Percentiles rank a stretch among this genome's conserved stretches.
These are phyloP conservation scores for Rhamnusium bicolor DNA, from an alignment of 2,888 invertebrate genomes.

Conservation along the genomic window DNA sequence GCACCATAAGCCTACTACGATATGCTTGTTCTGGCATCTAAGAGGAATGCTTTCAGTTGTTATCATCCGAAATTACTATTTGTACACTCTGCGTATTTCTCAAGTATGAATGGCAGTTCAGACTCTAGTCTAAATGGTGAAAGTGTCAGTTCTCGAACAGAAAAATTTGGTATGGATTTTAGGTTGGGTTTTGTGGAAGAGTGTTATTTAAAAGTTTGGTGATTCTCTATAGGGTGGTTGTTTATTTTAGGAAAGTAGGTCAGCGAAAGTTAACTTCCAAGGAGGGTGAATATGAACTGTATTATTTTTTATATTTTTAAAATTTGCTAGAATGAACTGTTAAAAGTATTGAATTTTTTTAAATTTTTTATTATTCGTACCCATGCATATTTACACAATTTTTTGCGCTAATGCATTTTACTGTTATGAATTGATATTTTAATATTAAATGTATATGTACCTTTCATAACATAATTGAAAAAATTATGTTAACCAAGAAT, in stretches of 20 bases:
- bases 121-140: constrained; percentile 20
- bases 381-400: too few relatives aligned
- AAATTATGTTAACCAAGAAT: too few relatives aligned
- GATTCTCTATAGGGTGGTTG: background rate
- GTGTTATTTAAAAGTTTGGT: constrained; percentile 2
- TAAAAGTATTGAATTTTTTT: too few relatives aligned
- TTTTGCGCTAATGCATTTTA: too few relatives aligned
- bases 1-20: constrained; percentile 37
- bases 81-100: constrained; percentile 20
- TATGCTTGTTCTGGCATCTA: constrained; percentile 39
- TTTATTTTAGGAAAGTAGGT: background rate
- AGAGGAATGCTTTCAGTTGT: constrained; percentile 49
- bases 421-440: too few relatives aligned
- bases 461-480: too few relatives aligned
- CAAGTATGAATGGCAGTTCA: constrained; percentile 40
- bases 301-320: background rate
- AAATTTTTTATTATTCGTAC: too few relatives aligned
- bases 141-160: constrained; percentile 23
- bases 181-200: constrained; percentile 8
- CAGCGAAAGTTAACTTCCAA: background rate
- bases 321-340: background rate
- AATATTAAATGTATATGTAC: too few relatives aligned
- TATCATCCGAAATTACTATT: constrained; percentile 38
- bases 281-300: constrained; percentile 18
- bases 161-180: background rate